A percentile compares a stretch with the other conserved stretches of the same genome.
Conservation (phyloP, 1,140 invertebrate genomes). For the Sinella curviseta region DNA sequence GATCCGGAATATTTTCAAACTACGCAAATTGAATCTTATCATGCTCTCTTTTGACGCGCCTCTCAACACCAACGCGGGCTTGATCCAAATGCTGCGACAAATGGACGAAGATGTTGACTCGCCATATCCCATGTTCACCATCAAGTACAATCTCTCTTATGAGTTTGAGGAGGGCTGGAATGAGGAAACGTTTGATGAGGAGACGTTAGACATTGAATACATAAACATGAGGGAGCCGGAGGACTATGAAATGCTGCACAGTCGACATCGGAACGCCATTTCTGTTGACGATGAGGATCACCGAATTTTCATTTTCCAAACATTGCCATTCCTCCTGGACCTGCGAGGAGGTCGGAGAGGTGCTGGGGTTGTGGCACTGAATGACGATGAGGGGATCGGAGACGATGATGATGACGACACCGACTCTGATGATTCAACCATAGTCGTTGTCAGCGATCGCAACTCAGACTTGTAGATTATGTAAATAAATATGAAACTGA, state of each 20-base stretch:
- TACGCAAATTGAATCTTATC: not conserved
- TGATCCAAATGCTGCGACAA: not conserved
- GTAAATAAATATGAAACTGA: too few relatives aligned
- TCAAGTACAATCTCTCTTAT: not conserved
- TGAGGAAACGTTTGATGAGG: not conserved
- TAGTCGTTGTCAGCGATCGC: too few relatives aligned
- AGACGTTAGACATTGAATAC: not conserved
- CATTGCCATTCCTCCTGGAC: not conserved
- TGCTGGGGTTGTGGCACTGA: not conserved
- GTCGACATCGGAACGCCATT: not conserved
- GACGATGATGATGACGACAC: not conserved
- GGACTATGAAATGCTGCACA: not conserved
- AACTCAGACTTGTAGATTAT: too few relatives aligned
- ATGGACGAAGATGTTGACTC: not conserved
- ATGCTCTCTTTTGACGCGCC: not conserved
- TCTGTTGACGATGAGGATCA: slow-evolving; percentile 2
- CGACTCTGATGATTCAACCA: not conserved
- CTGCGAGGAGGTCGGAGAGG: not conserved
- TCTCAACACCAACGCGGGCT: not conserved
- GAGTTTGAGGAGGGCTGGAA: not conserved
- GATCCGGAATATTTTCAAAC: not conserved
- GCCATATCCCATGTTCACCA: not conserved
- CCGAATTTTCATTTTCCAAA: slow-evolving; percentile 1
- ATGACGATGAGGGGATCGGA: not conserved
- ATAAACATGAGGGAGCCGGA: not conserved